Conservation (phyloP, 2,113 vertebrate genomes). For the Murina feae region DNA sequence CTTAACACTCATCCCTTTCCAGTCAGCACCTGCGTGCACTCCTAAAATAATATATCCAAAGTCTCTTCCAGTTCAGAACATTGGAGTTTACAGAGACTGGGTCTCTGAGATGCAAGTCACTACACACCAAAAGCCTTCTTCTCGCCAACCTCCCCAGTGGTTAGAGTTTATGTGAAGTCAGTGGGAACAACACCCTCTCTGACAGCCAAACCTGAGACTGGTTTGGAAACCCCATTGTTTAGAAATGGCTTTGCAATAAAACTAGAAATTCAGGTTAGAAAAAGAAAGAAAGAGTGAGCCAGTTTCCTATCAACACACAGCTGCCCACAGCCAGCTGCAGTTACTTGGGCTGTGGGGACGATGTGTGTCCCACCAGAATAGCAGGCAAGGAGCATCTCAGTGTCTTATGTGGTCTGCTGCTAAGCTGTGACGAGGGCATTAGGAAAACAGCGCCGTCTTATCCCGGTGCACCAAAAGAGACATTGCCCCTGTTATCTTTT, state of each 20-base stretch:
- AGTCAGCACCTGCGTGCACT: background rate
- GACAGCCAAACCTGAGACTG: background rate
- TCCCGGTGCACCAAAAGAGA: background rate
- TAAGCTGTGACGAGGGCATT: background rate
- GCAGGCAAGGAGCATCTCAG: background rate
- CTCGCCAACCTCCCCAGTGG: background rate
- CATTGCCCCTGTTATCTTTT: background rate
- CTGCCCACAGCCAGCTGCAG: background rate
- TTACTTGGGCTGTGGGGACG: background rate
- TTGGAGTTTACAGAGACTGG: background rate
- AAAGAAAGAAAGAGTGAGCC: background rate
- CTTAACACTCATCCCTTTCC: background rate
- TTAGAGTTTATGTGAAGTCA: background rate
- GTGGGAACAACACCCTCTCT: background rate
- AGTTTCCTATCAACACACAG: background rate
- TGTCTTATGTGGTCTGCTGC: background rate
- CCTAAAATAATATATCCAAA: background rate
- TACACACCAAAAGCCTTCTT: background rate
- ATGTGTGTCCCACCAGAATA: background rate
- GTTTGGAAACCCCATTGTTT: background rate
- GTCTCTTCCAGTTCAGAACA: background rate
- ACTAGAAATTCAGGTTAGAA: background rate
- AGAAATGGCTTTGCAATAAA: constrained; percentile 22
- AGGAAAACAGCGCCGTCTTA: background rate
- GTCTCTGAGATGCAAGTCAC: background rate